Base-by-base conservation (phyloP, 2,888 invertebrate species). In the Neocrepidodera transversa region DNA sequence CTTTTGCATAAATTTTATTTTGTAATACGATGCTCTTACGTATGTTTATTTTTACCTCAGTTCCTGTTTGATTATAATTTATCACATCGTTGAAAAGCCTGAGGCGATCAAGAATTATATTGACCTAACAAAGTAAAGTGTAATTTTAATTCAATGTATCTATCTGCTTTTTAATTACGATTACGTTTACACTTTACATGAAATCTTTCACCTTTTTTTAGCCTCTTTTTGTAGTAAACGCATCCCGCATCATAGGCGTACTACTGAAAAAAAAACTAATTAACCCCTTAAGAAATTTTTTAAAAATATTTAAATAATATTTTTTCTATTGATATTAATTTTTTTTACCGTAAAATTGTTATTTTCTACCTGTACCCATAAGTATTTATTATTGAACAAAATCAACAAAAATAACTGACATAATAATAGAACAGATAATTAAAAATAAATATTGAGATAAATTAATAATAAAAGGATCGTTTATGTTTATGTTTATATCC, bases 21-120 rank as follows among this genome's bases (percentile, higher is more conserved):
- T 55, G 8, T 42, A 40, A 47, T 55, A 40, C 38, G 48, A 55
- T 40, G 40, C 11, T 55, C 38, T 26, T 40, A 55, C 30, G 18
- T 50, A 28, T 7, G 35, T 38, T 58, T 62, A 55, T 62, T 58
- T 62, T 58, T 62, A 58, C 58, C 47, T 45, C 26, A 62, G 62
- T 62, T 62, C 62, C 62, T 62, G 58, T 26, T 55, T 53, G 57
- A 61, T 43, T 62, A 49, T 50, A 50, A 50, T 50, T 50, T 50
- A 50, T 50, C 26, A 14, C 20, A 49, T 11, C 4, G 6, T 6
- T 5, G 23, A n/a, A 7, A 17, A 7, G 8, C 50, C 18, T n/a
- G 26, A 38, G 50, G 50, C 40, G 10, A 38, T 26, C 26, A 16
- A 50, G 40, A 26, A 38, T 50, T 38, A 50, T 40, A 50, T 50